Conservation (phyloP, 2,888 invertebrate genomes). For the Neoascia interrupta region DNA sequence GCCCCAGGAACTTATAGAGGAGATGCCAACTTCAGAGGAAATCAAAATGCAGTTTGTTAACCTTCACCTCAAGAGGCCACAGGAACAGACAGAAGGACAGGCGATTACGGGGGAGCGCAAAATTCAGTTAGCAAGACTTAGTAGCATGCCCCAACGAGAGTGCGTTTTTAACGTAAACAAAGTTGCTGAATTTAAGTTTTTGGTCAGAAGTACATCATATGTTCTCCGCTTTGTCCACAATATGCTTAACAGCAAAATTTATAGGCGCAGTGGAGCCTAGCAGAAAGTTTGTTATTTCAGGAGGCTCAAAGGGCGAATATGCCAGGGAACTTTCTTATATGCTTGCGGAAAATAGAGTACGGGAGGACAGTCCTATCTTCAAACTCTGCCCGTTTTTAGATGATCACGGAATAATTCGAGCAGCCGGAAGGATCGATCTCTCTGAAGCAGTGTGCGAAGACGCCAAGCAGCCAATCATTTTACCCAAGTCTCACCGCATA, state of each 20-base stretch:
- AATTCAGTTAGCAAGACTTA: too few species aligned
- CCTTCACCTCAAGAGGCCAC: too few species aligned
- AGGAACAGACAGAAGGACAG: too few species aligned
- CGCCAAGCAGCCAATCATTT: not conserved
- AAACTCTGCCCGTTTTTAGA: not conserved
- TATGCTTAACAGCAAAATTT: not conserved
- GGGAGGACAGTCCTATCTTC: not conserved
- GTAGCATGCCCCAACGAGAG: too few species aligned
- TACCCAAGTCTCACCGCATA: not conserved
- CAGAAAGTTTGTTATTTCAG: not conserved
- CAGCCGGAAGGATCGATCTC: not conserved
- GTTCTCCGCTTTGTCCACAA: not conserved
- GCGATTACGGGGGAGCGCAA: too few species aligned
- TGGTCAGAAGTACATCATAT: too few species aligned
- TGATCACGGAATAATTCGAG: not conserved
- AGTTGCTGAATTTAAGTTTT: too few species aligned
- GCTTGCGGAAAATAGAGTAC: not conserved
- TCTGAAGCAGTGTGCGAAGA: not conserved
- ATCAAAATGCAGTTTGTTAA: not conserved
- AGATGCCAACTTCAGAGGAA: not conserved
- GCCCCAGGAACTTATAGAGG: not conserved
- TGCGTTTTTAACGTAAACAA: too few species aligned
- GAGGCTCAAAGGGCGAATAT: not conserved
- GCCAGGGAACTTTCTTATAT: not conserved
- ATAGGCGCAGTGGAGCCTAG: not conserved